Conservation (phyloP, 2,888 invertebrate genomes). For the Eupithecia subumbrata region DNA sequence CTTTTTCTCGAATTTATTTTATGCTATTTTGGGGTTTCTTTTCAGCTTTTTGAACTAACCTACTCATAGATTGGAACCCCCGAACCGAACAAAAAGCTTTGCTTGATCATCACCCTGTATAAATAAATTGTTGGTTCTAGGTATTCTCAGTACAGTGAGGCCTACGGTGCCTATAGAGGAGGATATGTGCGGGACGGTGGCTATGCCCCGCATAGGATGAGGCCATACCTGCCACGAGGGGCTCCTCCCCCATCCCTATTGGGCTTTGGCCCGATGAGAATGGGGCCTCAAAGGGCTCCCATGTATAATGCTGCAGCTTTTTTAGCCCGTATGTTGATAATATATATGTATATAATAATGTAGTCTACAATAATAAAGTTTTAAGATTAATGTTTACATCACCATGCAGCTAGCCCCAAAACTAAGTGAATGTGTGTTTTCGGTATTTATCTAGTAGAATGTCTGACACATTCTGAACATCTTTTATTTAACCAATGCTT, state of each 20-base stretch:
- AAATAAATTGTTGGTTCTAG: constrained; percentile 45
- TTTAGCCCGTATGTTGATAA: constrained; percentile 58
- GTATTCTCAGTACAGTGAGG: constrained; percentile 60
- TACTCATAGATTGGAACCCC: neutral
- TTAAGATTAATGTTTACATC: too few species aligned
- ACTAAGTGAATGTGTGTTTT: too few species aligned
- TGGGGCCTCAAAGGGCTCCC: constrained; percentile 34
- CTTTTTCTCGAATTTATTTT: neutral
- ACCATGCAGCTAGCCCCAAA: too few species aligned
- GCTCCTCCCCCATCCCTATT: constrained; percentile 26
- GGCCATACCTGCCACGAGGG: constrained; percentile 22
- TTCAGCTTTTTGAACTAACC: neutral
- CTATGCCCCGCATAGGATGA: constrained; percentile 44
- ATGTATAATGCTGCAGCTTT: constrained; percentile 44
- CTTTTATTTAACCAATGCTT: too few species aligned
- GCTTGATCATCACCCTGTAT: neutral
- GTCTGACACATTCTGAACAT: too few species aligned
- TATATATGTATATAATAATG: neutral
- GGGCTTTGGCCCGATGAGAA: constrained; percentile 58
- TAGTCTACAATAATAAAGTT: neutral
- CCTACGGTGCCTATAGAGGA: constrained; percentile 65
- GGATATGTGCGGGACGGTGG: constrained; percentile 58
- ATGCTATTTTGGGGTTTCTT: neutral
- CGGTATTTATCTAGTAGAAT: too few species aligned
- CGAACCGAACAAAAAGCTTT: neutral